These are phyloP conservation scores for Helicoverpa zea DNA, from an alignment of 1,140 invertebrate genomes.

Conservation along the genomic window DNA sequence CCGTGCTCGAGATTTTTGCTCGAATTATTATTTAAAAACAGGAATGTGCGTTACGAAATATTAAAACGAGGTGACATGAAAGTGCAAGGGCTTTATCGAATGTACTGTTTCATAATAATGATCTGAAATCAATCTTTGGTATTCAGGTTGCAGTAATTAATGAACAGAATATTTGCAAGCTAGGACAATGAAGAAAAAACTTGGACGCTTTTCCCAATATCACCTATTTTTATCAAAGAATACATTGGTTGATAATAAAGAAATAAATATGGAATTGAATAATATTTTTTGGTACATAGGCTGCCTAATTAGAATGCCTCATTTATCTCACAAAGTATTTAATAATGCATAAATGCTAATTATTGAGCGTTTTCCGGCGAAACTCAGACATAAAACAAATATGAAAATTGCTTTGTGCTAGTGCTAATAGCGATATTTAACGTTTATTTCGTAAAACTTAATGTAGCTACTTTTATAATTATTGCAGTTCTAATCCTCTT, in stretches of 20 bases:
- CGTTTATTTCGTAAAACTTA: neutral
- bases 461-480: neutral
- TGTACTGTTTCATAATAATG: conserved; percentile 40
- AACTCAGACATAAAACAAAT: neutral
- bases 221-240: too few relatives aligned
- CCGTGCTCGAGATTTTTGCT: conserved; percentile 43
- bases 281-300: neutral
- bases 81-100: conserved; percentile 48
- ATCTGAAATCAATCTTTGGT: conserved; percentile 16
- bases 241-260: too few relatives aligned
- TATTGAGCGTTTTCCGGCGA: neutral
- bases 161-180: neutral
- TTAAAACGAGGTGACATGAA: conserved; percentile 45
- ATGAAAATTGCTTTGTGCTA: conserved; percentile 14
- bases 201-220: too few relatives aligned
- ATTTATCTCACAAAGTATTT: neutral
- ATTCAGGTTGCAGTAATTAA: neutral
- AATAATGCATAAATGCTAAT: neutral
- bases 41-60: conserved; percentile 44
- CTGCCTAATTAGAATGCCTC: neutral
- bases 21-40: conserved; percentile 41
- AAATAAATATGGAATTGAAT: too few relatives aligned
- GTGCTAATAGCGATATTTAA: conserved; percentile 8
- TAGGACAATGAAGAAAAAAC: too few relatives aligned
- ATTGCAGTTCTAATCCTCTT: conserved; percentile 1